phyloP scores from a whole-genome alignment of 2,113 vertebrate genomes.

The Saccopteryx leptura region DNA sequence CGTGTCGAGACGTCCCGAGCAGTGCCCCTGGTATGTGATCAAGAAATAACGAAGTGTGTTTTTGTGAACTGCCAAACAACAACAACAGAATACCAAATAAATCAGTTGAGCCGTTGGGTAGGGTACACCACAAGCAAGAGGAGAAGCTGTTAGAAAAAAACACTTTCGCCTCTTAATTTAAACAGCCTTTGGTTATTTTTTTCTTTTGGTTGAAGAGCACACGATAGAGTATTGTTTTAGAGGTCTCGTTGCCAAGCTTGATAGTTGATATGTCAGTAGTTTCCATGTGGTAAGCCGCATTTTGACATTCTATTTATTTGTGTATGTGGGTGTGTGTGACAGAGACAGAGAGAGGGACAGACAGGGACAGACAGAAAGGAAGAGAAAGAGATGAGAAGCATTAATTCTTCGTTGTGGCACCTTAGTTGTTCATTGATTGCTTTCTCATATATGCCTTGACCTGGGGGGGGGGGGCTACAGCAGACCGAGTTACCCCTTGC shows the following conservation, averaged over 20 bases:
- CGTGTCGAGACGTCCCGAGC: slow-evolving; percentile 92
- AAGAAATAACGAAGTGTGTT: neutral
- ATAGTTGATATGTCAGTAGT: neutral
- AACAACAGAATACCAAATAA: neutral
- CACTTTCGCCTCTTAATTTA: slow-evolving; percentile 6
- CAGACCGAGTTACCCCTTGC: no score
- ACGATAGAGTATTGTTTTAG: slow-evolving; percentile 5
- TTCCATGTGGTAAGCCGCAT: slow-evolving; percentile 4
- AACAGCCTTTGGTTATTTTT: neutral
- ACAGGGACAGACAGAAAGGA: no score
- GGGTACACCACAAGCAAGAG: neutral
- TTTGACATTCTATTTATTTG: neutral
- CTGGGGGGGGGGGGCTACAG: no score
- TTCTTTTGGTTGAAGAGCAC: slow-evolving; percentile 6
- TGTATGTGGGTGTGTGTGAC: no score
- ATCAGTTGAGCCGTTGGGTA: neutral
- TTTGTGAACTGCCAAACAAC: neutral
- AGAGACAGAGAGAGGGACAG: no score
- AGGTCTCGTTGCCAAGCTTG: neutral
- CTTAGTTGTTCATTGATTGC: no score
- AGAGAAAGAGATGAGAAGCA: no score
- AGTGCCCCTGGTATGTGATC: slow-evolving; percentile 93
- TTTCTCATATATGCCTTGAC: no score
- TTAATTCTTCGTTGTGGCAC: no score
- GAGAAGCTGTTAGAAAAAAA: slow-evolving; percentile 1